These are phyloP conservation scores for Drosophila novamexicana DNA, from an alignment of 1,140 invertebrate species.

Conservation along the genomic window DNA sequence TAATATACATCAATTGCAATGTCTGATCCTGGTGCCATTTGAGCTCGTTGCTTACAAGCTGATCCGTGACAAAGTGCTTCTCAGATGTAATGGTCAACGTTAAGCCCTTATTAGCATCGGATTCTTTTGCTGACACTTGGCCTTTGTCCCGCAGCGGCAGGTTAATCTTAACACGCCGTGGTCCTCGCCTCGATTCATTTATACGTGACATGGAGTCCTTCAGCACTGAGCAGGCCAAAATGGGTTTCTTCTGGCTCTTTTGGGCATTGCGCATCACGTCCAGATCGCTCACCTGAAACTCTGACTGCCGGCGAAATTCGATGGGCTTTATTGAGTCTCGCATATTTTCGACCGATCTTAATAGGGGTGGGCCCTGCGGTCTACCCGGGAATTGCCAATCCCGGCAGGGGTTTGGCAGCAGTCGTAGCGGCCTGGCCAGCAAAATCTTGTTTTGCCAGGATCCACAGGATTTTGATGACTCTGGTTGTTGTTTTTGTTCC, in stretches of 20 bases:
- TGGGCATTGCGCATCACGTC: background rate
- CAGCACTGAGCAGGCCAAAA: background rate
- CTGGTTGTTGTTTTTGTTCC: background rate
- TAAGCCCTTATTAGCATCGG: background rate
- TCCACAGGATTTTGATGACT: background rate
- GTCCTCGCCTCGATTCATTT: background rate
- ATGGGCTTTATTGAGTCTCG: background rate
- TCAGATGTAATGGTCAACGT: background rate
- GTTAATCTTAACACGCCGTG: background rate
- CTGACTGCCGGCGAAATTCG: background rate
- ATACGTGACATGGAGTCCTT: slow-evolving; percentile 38
- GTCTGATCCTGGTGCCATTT: slow-evolving; percentile 6
- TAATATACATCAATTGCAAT: slow-evolving; percentile 22
- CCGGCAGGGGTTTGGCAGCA: background rate
- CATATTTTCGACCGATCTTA: slow-evolving; percentile 34
- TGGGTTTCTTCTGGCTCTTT: background rate
- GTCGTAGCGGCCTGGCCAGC: background rate
- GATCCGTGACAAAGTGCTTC: slow-evolving; percentile 54
- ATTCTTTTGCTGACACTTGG: background rate
- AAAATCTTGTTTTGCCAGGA: background rate
- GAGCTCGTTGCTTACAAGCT: slow-evolving; percentile 42
- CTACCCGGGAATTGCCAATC: background rate
- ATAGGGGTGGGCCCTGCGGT: background rate
- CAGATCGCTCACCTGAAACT: background rate
- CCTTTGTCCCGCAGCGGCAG: background rate